phyloP scores from a whole-genome alignment of 2,888 invertebrate species.

The Hyppa rectilinea region DNA sequence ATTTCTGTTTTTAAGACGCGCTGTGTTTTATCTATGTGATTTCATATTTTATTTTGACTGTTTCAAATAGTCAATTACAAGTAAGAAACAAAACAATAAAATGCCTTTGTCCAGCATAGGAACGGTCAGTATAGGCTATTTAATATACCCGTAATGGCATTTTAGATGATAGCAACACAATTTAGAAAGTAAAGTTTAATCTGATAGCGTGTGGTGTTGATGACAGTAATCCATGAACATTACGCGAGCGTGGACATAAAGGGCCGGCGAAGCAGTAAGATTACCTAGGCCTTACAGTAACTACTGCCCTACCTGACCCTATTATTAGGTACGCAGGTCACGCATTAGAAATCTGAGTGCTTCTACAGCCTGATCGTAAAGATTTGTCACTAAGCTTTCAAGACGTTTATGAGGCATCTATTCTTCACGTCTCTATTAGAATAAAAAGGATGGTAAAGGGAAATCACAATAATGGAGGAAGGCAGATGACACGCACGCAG shows the following conservation, averaged over 20 bases:
- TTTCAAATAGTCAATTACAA: no score
- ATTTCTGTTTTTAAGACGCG: no score
- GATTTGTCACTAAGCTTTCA: slow-evolving; percentile 5
- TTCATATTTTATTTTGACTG: no score
- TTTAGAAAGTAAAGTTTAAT: slow-evolving; percentile 26
- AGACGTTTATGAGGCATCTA: slow-evolving; percentile 11
- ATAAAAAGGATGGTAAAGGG: slow-evolving; percentile 3
- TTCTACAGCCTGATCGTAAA: background rate
- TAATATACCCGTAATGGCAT: background rate
- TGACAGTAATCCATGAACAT: slow-evolving; percentile 27
- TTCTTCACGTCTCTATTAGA: slow-evolving; percentile 12
- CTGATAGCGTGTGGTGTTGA: background rate
- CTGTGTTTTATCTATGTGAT: no score
- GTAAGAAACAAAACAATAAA: no score
- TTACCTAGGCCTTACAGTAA: background rate
- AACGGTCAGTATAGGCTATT: background rate
- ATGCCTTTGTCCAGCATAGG: background rate
- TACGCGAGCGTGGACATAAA: slow-evolving; percentile 23
- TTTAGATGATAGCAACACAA: slow-evolving; percentile 4
- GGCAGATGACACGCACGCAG: background rate
- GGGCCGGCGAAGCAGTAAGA: slow-evolving; percentile 24
- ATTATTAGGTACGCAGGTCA: slow-evolving; percentile 27
- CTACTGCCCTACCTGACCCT: slow-evolving; percentile 16
- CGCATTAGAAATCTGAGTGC: slow-evolving; percentile 28
- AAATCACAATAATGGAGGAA: slow-evolving; percentile 8